phyloP scores from a whole-genome alignment of 2,797 vertebrate genomes.

The Pempheris klunzingeri region DNA sequence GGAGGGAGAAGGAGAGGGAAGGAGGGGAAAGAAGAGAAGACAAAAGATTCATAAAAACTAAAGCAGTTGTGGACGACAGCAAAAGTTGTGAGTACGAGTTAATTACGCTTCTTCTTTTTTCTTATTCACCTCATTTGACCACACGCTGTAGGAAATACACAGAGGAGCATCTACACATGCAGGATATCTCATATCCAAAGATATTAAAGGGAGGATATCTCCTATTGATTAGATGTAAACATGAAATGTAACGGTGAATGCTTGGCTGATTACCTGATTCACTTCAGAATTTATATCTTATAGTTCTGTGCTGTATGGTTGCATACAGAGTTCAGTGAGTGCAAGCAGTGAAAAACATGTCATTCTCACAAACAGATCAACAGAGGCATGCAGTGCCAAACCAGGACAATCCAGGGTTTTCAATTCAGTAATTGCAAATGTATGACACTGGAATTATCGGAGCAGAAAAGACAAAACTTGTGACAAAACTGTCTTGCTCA shows the following conservation, averaged over 20 bases:
- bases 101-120: slow-evolving; percentile 62
- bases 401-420: slow-evolving; percentile 26
- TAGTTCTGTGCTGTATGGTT: slow-evolving; percentile 6
- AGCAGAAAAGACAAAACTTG: slow-evolving; percentile 23
- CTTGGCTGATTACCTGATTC: slow-evolving; percentile 27
- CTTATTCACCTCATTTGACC: slow-evolving; percentile 49
- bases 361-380: slow-evolving; percentile 35
- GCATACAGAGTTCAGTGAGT: slow-evolving; percentile 22
- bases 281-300: slow-evolving; percentile 2
- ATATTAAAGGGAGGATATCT: slow-evolving; percentile 7
- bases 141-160: slow-evolving; percentile 35
- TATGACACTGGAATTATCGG: slow-evolving; percentile 22
- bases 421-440: slow-evolving; percentile 39
- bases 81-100: slow-evolving; percentile 82
- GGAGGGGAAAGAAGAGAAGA: slow-evolving; percentile 78
- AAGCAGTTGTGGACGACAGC: slow-evolving; percentile 78
- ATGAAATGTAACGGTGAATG: neutral
- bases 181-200: slow-evolving; percentile 36
- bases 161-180: slow-evolving; percentile 27
- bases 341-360: slow-evolving; percentile 41
- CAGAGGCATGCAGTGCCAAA: slow-evolving; percentile 37
- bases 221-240: slow-evolving; percentile 30
- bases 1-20: slow-evolving; percentile 60
- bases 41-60: slow-evolving; percentile 81
- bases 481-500: slow-evolving; percentile 29